phyloP scores from a whole-genome alignment of 2,113 vertebrate genomes.

The Chrysochloris asiatica region DNA sequence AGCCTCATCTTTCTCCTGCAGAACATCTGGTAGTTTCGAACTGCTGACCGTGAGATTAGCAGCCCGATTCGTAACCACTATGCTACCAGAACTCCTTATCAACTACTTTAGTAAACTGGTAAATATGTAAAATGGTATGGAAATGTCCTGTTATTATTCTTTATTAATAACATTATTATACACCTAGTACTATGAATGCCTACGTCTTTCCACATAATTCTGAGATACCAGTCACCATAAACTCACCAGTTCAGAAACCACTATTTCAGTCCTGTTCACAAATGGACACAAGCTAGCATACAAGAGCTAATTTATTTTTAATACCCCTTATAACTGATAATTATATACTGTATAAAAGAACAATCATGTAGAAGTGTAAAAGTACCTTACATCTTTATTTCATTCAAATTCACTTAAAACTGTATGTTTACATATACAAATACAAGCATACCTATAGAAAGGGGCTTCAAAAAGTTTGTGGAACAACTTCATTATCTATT shows the following conservation, averaged over 20 bases:
- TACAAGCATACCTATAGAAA: not conserved
- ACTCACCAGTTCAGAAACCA: not conserved
- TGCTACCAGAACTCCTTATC: too few species aligned
- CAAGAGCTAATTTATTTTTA: not conserved
- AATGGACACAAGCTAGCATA: not conserved
- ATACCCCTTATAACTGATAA: not conserved
- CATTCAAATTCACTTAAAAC: not conserved
- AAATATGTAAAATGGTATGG: not conserved
- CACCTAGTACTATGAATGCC: not conserved
- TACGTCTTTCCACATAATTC: not conserved
- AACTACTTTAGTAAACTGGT: slow-evolving; percentile 25
- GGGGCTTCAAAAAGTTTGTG: too few species aligned
- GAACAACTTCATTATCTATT: too few species aligned
- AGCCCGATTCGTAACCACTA: too few species aligned
- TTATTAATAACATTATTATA: slow-evolving; percentile 1
- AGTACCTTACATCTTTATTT: not conserved
- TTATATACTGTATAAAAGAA: not conserved
- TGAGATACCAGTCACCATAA: not conserved
- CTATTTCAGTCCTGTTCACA: not conserved
- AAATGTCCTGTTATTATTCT: not conserved
- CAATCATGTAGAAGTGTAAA: too few species aligned
- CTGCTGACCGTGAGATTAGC: too few species aligned
- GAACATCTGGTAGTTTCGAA: too few species aligned
- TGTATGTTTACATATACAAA: not conserved
- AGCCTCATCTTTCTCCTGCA: too few species aligned